These are phyloP conservation scores for Drosophila jambulina DNA, from an alignment of 1,140 invertebrate genomes.

Conservation along the genomic window DNA sequence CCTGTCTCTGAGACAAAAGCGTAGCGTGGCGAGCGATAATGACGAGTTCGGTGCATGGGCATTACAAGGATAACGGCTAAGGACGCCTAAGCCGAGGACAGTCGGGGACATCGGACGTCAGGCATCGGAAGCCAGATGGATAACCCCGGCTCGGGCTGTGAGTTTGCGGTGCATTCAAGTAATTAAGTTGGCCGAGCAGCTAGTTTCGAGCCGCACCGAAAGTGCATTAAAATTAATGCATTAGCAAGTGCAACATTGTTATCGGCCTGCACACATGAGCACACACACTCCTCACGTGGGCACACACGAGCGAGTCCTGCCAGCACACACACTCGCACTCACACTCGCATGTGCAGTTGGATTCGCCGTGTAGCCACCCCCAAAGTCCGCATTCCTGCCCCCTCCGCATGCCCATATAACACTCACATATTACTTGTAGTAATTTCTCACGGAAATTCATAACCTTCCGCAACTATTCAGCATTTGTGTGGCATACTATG, in stretches of 20 bases:
- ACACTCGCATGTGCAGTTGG: background rate
- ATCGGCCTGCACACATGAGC: constrained; percentile 79
- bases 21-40: constrained; percentile 70
- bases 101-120: constrained; percentile 1
- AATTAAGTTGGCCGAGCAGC: constrained; percentile 67
- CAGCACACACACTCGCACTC: constrained; percentile 6
- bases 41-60: constrained; percentile 64
- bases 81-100: constrained; percentile 8
- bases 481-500: constrained; percentile 81
- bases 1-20: constrained; percentile 22
- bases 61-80: constrained; percentile 28
- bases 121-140: constrained; percentile 70
- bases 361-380: constrained; percentile 3
- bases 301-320: constrained; percentile 65
- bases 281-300: constrained; percentile 72
- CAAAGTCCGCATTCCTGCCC: background rate
- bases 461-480: constrained; percentile 83
- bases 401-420: constrained; percentile 55
- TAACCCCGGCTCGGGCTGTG: constrained; percentile 58
- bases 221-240: constrained; percentile 82
- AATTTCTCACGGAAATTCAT: constrained; percentile 84
- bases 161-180: constrained; percentile 69
- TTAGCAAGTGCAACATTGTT: constrained; percentile 83
- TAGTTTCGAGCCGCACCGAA: constrained; percentile 60
- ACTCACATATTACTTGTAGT: constrained; percentile 83